Conservation (phyloP, 2,113 vertebrate genomes). For the Spea bombifrons region DNA sequence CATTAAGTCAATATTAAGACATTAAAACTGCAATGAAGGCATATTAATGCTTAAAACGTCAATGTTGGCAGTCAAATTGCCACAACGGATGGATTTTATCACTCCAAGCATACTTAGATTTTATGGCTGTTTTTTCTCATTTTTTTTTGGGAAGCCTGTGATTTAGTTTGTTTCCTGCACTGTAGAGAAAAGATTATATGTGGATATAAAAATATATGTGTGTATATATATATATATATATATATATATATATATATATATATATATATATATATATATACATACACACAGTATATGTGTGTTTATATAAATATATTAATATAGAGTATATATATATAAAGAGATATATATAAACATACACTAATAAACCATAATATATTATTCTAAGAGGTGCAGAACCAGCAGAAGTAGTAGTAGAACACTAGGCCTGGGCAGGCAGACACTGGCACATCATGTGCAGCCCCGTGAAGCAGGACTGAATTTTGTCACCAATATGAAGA, state of each 20-base stretch:
- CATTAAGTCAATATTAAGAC: constrained; percentile 85
- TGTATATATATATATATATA: neutral
- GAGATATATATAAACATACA: neutral
- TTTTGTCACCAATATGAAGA: too few relatives aligned
- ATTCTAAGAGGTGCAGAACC: too few relatives aligned
- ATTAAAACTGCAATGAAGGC: constrained; percentile 85
- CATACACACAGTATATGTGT: too few relatives aligned
- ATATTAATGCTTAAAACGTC: constrained; percentile 86
- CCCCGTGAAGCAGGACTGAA: too few relatives aligned
- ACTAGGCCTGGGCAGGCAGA: too few relatives aligned
- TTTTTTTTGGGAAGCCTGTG: constrained; percentile 75
- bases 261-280: too few relatives aligned
- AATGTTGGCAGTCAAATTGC: constrained; percentile 80
- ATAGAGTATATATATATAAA: neutral
- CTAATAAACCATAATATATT: too few relatives aligned
- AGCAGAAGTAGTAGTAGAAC: too few relatives aligned
- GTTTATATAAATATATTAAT: neutral
- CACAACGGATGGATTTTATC: constrained; percentile 82
- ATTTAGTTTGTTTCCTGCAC: constrained; percentile 78
- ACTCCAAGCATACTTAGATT: constrained; percentile 79
- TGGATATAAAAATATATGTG: neutral
- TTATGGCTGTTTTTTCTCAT: constrained; percentile 66
- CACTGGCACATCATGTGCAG: too few relatives aligned
- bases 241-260: neutral
- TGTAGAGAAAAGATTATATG: constrained; percentile 61